A percentile compares a stretch with the other conserved stretches of the same genome.
Evolutionary conservation across 2,113 vertebrate species (phyloP).

Genomic region (Colossoma macropomum): DNA sequence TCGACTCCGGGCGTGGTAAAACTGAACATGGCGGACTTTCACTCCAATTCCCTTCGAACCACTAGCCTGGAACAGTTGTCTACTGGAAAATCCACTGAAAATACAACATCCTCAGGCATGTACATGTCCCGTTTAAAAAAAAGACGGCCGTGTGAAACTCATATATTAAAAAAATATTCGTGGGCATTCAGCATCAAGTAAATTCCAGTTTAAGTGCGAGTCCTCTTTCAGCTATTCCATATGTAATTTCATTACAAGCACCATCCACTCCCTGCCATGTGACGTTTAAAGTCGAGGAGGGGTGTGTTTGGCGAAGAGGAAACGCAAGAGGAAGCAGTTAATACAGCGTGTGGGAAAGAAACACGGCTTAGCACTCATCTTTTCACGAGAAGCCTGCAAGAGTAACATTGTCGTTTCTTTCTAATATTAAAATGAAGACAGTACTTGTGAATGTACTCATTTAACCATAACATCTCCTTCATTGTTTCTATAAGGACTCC

Average conservation of each 20-base stretch:
- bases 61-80: slow-evolving; percentile 43
- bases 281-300: slow-evolving; percentile 62
- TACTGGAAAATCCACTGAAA: slow-evolving; percentile 29
- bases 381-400: neutral
- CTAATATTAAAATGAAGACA: no score
- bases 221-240: slow-evolving; percentile 65
- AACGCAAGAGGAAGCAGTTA: slow-evolving; percentile 60
- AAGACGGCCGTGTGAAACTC: neutral
- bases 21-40: slow-evolving; percentile 72
- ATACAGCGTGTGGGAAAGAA: slow-evolving; percentile 21
- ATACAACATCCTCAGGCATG: neutral
- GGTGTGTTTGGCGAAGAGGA: slow-evolving; percentile 69
- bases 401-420: no score
- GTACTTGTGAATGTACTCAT: no score
- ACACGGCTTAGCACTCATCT: neutral
- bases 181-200: slow-evolving; percentile 13
- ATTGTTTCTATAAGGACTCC: no score
- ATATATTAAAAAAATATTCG: neutral
- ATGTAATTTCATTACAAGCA: slow-evolving; percentile 72
- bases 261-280: slow-evolving; percentile 73
- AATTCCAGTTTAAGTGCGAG: slow-evolving; percentile 33
- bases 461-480: no score
- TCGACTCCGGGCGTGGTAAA: slow-evolving; percentile 72
- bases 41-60: slow-evolving; percentile 60
- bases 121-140: neutral